Evolutionary conservation across 2,113 vertebrate species (phyloP).

Genomic region (Ceyx cyanopectus): DNA sequence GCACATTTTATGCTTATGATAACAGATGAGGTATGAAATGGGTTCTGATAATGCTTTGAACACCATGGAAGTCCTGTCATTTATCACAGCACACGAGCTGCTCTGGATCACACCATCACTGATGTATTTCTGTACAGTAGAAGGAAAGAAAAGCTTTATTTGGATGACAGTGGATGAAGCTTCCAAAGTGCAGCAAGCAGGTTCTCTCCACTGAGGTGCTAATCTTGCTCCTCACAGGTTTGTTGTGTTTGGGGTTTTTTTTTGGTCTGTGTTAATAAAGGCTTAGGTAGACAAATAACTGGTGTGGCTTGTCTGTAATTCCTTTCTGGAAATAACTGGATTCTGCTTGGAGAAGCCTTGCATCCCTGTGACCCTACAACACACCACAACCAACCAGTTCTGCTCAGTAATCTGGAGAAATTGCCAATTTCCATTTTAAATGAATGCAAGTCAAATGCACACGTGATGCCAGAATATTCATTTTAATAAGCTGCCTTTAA

Average conservation of each 20-base stretch:
- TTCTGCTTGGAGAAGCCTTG: background rate
- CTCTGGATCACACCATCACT: background rate
- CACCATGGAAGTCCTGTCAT: slow-evolving; percentile 53
- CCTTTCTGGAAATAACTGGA: background rate
- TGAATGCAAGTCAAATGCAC: background rate
- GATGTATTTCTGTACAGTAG: background rate
- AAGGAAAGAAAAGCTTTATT: background rate
- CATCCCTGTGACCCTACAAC: background rate
- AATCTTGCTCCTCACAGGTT: background rate
- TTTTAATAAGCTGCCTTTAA: background rate
- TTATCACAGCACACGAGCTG: slow-evolving; percentile 54
- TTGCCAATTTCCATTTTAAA: background rate
- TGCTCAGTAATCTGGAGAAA: background rate
- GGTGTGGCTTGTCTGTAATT: background rate
- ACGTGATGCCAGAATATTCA: background rate
- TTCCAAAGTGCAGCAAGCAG: background rate
- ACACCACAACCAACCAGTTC: background rate
- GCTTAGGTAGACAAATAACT: background rate
- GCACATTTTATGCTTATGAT: slow-evolving; percentile 59
- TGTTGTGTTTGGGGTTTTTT: background rate
- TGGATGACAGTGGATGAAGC: background rate
- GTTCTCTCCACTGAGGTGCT: background rate
- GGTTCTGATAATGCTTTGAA: slow-evolving; percentile 51
- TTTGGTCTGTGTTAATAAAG: background rate
- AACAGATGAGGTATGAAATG: slow-evolving; percentile 76